phyloP scores from a whole-genome alignment of 1,140 invertebrate species.

The Camponotus pennsylvanicus region DNA sequence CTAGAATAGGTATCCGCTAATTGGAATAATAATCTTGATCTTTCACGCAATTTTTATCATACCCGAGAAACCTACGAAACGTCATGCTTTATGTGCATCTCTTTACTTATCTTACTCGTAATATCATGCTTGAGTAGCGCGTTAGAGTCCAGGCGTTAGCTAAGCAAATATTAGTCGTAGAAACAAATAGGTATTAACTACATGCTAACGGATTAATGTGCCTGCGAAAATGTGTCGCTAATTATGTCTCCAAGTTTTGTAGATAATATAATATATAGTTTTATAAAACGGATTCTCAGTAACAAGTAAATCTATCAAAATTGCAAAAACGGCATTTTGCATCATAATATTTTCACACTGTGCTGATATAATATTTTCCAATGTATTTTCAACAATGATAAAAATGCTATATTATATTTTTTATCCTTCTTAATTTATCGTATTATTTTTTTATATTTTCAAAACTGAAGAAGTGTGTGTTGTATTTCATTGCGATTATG shows the following conservation, averaged over 20 bases:
- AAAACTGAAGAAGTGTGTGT: neutral
- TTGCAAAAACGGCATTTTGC: neutral
- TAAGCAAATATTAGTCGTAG: slow-evolving; percentile 60
- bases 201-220: slow-evolving; percentile 20
- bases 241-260: neutral
- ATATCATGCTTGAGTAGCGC: slow-evolving; percentile 42
- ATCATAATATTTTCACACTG: neutral
- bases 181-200: slow-evolving; percentile 49
- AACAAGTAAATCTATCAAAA: neutral
- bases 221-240: slow-evolving; percentile 29
- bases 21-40: slow-evolving; percentile 48
- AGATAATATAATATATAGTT: slow-evolving; percentile 1
- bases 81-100: slow-evolving; percentile 1
- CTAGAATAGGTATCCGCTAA: slow-evolving; percentile 28
- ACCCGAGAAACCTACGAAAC: slow-evolving; percentile 25
- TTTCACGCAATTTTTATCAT: slow-evolving; percentile 53
- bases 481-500: neutral
- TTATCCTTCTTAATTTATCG: neutral
- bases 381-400: neutral
- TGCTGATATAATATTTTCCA: neutral
- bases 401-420: neutral
- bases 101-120: slow-evolving; percentile 55
- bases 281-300: neutral
- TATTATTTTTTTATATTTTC: neutral
- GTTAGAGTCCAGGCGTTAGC: slow-evolving; percentile 50